phyloP scores from a whole-genome alignment of 2,113 vertebrate genomes.

The Todiramphus chloris region DNA sequence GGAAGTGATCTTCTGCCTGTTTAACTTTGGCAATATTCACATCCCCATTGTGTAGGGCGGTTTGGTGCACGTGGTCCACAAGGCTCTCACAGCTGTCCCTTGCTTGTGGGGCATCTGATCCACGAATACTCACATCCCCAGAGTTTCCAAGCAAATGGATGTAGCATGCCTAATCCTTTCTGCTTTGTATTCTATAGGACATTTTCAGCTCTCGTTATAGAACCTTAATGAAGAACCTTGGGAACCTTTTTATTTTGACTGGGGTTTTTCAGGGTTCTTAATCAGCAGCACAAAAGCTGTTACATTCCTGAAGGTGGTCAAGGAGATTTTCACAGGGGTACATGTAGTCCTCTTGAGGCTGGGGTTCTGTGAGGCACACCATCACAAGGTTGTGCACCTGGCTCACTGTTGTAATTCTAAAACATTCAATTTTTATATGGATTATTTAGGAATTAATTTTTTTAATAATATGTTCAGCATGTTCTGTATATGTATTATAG shows the following conservation, averaged over 20 bases:
- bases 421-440: not conserved
- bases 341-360: not conserved
- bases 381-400: not conserved
- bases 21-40: not conserved
- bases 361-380: not conserved
- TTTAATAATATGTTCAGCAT: not conserved
- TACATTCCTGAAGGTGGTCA: not conserved
- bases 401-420: not conserved
- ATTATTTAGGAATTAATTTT: not conserved
- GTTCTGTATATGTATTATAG: not conserved
- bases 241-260: not conserved
- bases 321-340: not conserved
- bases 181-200: not conserved
- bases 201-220: not conserved
- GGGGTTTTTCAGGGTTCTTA: not conserved
- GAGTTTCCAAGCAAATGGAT: not conserved
- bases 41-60: fast-evolving
- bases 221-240: not conserved
- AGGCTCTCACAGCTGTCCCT: not conserved
- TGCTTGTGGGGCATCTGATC: not conserved
- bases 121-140: fast-evolving
- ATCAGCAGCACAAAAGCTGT: not conserved
- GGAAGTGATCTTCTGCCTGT: not conserved
- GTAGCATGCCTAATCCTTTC: not conserved
- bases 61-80: not conserved